Conservation (phyloP, 2,797 vertebrate genomes). For the Hyperoplus immaculatus region DNA sequence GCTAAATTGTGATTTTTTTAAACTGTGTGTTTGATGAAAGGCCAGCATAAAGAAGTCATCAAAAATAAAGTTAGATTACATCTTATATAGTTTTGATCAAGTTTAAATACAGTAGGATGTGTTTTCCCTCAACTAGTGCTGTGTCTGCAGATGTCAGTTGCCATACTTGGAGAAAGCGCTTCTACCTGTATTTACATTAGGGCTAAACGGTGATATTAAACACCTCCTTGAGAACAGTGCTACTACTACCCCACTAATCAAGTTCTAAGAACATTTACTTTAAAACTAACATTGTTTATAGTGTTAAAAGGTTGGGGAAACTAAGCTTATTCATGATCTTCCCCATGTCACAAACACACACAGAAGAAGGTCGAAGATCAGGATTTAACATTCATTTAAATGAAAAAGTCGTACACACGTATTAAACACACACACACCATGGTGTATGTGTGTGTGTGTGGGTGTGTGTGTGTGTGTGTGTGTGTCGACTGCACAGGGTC, state of each 20-base stretch:
- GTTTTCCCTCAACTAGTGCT: neutral
- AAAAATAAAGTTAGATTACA: neutral
- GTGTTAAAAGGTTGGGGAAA: neutral
- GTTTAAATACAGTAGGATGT: neutral
- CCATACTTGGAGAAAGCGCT: neutral
- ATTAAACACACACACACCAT: neutral
- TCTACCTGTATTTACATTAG: neutral
- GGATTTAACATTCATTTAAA: neutral
- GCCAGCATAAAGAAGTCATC: neutral
- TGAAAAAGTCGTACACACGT: neutral
- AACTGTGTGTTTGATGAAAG: neutral
- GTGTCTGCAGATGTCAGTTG: neutral
- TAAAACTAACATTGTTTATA: neutral
- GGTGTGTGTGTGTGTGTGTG: no score
- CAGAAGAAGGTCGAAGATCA: neutral
- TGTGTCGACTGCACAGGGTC: slow-evolving; percentile 3
- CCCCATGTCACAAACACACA: slow-evolving; percentile 4
- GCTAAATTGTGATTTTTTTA: neutral
- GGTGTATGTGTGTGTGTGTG: slow-evolving; percentile 17
- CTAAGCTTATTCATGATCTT: neutral
- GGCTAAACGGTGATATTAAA: neutral
- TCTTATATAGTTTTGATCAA: neutral
- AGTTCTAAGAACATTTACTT: neutral
- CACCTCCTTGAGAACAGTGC: neutral
- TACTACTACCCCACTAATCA: neutral